Evolutionary conservation across 2,888 invertebrate species (phyloP), one percentile per base, ranked within the genome.

Genomic region (Drosophila aldrichi): DNA sequence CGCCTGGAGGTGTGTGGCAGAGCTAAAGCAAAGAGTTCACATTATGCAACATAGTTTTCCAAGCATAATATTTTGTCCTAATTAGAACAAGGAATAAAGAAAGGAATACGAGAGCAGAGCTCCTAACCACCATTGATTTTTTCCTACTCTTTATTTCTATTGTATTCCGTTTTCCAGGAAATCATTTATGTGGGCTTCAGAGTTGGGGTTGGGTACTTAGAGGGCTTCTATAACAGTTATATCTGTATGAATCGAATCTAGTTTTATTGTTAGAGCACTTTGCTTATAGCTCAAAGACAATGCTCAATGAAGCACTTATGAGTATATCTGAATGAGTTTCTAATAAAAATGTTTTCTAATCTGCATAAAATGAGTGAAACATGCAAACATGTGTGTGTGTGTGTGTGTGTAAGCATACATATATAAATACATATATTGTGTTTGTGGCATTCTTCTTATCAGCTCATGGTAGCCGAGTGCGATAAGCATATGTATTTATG

Each of bases 401-500:
- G 52, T 61, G 38, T 64, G 40, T 51, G 49, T 59, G 58, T 63
- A 18, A 74, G n/a, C 29, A 4, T 25, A 12, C 29, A n/a, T 25
- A 25, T 4, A 16, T 77, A n/a, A n/a, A 48, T 48, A 4, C 9
- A n/a, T 48, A 10, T 46, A 46, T 5, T 46, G 65, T 66, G 57
- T 14, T 16, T 63, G 74, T 65, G 68, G 75, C 71, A 52, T 62
- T 68, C 16, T 43, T 55, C 59, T 82, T 86, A 82, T 86, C 82
- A 82, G 82, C 67, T 57, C 40, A 48, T 49, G 29, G 22, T 56
- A 59, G 68, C 48, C 41, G 70, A 73, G 63, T 59, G 73, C 81
- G 82, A 82, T 82, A 82, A 82, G 86, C 70, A 70, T 76, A 79
- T 82, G 81, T 82, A 82, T 82, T 82, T 82, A 79, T 68, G 83